These are phyloP conservation scores for Argya squamiceps DNA, from an alignment of 2,797 vertebrate species.

Conservation along the genomic window DNA sequence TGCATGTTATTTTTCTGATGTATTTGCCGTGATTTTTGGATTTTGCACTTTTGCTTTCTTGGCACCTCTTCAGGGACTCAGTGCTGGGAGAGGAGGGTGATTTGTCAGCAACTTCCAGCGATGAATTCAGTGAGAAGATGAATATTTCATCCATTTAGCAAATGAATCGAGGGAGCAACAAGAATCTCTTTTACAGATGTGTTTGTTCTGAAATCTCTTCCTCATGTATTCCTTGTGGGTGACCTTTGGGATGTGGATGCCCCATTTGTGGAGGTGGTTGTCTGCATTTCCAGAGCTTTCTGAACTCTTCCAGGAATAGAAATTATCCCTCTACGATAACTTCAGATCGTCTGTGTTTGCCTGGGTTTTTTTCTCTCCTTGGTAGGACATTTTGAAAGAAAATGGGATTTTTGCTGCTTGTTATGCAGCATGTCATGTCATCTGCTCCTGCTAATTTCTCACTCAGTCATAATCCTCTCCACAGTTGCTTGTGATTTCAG, in stretches of 20 bases:
- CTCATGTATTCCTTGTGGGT: neutral
- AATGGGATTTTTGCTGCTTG: conserved; percentile 6
- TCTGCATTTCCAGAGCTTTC: conserved; percentile 29
- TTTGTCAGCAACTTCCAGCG: conserved; percentile 42
- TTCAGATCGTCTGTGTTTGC: conserved; percentile 9
- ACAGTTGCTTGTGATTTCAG: conserved; percentile 60
- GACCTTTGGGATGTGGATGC: neutral
- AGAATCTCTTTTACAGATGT: neutral
- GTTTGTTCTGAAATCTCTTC: conserved; percentile 20
- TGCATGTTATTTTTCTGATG: neutral
- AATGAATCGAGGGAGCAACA: conserved; percentile 1
- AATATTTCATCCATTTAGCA: conserved; percentile 23
- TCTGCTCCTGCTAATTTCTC: conserved; percentile 61
- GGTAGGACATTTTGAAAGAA: conserved; percentile 46
- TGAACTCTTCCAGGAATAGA: conserved; percentile 14
- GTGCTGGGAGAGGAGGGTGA: neutral
- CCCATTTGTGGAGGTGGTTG: neutral
- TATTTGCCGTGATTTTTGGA: neutral
- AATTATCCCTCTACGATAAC: neutral
- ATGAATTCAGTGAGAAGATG: conserved; percentile 8
- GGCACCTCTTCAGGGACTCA: neutral
- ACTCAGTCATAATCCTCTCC: conserved; percentile 66
- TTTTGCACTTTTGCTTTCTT: neutral
- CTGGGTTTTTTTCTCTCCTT: neutral
- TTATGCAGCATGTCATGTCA: conserved; percentile 37